These are phyloP conservation scores for Zelleria hepariella DNA, from an alignment of 2,888 invertebrate genomes.

Conservation along the genomic window DNA sequence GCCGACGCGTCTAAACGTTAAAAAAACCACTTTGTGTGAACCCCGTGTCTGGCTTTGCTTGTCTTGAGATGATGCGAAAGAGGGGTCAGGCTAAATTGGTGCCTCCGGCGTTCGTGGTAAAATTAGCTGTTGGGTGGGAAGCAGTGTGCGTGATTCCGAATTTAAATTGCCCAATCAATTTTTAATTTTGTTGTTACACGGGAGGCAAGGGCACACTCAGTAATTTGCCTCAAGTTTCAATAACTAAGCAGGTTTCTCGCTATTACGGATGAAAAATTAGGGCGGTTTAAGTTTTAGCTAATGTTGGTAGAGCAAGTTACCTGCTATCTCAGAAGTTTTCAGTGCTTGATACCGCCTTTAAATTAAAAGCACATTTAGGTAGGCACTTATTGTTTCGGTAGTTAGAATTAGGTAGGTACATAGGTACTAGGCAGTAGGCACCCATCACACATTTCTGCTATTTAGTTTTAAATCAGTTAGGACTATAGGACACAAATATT, in stretches of 20 bases:
- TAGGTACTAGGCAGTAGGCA: too few relatives aligned
- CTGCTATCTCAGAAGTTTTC: too few relatives aligned
- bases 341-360: too few relatives aligned
- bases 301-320: too few relatives aligned
- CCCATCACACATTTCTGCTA: too few relatives aligned
- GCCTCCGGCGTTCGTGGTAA: conserved; percentile 22
- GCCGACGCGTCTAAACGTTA: neutral
- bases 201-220: conserved; percentile 3
- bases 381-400: too few relatives aligned
- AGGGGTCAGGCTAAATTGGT: conserved; percentile 26
- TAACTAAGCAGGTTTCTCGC: neutral
- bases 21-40: neutral
- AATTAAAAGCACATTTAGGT: too few relatives aligned
- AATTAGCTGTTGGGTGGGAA: conserved; percentile 35
- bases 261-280: too few relatives aligned
- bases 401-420: too few relatives aligned
- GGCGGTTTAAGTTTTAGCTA: too few relatives aligned
- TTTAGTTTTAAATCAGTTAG: too few relatives aligned
- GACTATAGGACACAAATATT: too few relatives aligned
- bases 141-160: conserved; percentile 50
- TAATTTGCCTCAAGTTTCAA: conserved; percentile 3
- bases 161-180: conserved; percentile 61
- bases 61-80: neutral
- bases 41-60: neutral
- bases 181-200: conserved; percentile 49